Percentiles rank a stretch among this genome's conserved stretches.
Conservation (phyloP, 2,113 vertebrate species). For the Aegotheles bennettii region DNA sequence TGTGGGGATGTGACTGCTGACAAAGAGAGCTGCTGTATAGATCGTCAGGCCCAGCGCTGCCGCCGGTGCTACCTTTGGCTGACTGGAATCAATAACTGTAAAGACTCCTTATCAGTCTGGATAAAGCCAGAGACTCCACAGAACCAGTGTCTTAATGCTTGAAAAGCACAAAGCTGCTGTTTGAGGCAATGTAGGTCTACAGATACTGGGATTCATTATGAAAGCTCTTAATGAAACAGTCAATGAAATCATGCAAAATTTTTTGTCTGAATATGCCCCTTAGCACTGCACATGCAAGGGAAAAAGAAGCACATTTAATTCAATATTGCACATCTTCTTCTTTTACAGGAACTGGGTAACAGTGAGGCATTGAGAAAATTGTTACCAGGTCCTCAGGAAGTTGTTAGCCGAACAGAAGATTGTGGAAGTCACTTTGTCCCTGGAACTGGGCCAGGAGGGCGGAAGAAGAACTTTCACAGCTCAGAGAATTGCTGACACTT, state of each 20-base stretch:
- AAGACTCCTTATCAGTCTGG: not conserved
- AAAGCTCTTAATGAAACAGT: not conserved
- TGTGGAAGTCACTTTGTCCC: not conserved
- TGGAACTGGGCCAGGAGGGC: not conserved
- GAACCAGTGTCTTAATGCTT: not conserved
- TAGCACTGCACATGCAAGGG: not conserved
- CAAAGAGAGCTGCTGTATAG: not conserved
- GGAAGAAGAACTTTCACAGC: not conserved
- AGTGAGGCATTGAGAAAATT: not conserved
- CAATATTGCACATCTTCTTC: not conserved
- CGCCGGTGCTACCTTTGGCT: not conserved
- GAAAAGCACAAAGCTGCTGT: not conserved
- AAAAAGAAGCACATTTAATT: not conserved
- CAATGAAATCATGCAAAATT: not conserved
- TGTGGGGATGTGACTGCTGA: not conserved
- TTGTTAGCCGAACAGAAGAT: not conserved
- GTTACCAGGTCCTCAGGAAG: not conserved
- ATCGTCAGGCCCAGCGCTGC: not conserved
- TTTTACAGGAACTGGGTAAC: not conserved
- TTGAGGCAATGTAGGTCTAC: not conserved
- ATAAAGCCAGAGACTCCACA: not conserved
- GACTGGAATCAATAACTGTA: not conserved
- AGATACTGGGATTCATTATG: not conserved
- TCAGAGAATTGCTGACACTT: not conserved
- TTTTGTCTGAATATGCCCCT: not conserved